Conservation (phyloP, 2,888 invertebrate genomes). For the Mythimna vitellina region DNA sequence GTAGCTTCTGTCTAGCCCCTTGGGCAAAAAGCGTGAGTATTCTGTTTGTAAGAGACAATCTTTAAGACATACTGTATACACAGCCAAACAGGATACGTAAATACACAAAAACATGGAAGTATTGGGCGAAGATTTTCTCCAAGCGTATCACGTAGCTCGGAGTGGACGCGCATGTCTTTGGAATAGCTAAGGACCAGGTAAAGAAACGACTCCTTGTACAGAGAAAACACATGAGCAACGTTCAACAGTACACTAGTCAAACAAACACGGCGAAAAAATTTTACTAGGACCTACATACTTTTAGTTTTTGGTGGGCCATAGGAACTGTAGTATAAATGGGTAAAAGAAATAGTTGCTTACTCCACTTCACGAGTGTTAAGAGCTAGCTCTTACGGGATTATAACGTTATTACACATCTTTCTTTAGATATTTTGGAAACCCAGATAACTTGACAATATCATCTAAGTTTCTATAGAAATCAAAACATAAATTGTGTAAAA, state of each 20-base stretch:
- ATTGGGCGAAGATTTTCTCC: conserved; percentile 67
- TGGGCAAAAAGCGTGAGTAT: background rate
- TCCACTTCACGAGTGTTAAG: no score
- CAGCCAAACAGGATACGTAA: conserved; percentile 22
- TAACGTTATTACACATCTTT: no score
- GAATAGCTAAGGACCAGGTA: conserved; percentile 72
- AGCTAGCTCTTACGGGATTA: no score
- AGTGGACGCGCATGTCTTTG: conserved; percentile 76
- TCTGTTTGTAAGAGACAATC: background rate
- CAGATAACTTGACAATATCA: no score
- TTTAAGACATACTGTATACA: background rate
- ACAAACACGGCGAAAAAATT: background rate
- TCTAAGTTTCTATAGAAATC: no score
- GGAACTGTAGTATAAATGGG: no score
- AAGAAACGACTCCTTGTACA: conserved; percentile 38
- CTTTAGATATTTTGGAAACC: no score
- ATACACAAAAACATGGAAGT: conserved; percentile 62
- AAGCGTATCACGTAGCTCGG: conserved; percentile 78
- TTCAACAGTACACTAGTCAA: conserved; percentile 20
- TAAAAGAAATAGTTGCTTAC: no score
- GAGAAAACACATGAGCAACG: conserved; percentile 27
- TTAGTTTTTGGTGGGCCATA: no score
- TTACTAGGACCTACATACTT: background rate
- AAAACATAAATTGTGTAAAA: no score
- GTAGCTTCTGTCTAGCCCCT: background rate